Conservation (phyloP, 1,140 invertebrate genomes). For the Odontomachus brunneus region DNA sequence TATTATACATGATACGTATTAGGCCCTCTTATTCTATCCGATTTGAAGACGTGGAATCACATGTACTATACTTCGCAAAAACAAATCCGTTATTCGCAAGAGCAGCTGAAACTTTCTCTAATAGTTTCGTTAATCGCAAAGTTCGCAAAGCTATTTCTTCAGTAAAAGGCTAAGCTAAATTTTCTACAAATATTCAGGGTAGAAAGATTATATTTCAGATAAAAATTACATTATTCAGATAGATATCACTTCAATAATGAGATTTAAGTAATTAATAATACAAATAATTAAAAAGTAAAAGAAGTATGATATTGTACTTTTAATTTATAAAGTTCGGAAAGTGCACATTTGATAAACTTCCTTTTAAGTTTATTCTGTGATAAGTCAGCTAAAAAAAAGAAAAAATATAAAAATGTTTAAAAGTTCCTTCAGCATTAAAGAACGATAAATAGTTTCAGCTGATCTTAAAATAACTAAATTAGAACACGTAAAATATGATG, state of each 20-base stretch:
- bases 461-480: not conserved
- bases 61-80: not conserved
- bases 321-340: too few relatives aligned
- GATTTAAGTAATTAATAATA: too few relatives aligned
- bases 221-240: too few relatives aligned
- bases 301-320: too few relatives aligned
- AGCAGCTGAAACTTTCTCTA: not conserved
- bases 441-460: not conserved
- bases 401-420: not conserved
- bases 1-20: constrained; percentile 15
- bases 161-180: not conserved
- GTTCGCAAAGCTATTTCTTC: not conserved
- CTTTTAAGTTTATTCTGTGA: not conserved
- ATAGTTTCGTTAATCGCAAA: not conserved
- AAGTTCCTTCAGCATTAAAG: not conserved
- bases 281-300: too few relatives aligned
- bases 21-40: not conserved
- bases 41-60: constrained; percentile 8
- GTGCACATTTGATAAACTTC: too few relatives aligned
- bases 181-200: too few relatives aligned
- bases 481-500: not conserved
- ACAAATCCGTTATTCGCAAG: not conserved
- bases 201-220: too few relatives aligned
- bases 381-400: not conserved
- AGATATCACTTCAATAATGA: too few relatives aligned